Base-by-base conservation (phyloP, 1,140 invertebrate genomes). In the Saccostrea echinata region DNA sequence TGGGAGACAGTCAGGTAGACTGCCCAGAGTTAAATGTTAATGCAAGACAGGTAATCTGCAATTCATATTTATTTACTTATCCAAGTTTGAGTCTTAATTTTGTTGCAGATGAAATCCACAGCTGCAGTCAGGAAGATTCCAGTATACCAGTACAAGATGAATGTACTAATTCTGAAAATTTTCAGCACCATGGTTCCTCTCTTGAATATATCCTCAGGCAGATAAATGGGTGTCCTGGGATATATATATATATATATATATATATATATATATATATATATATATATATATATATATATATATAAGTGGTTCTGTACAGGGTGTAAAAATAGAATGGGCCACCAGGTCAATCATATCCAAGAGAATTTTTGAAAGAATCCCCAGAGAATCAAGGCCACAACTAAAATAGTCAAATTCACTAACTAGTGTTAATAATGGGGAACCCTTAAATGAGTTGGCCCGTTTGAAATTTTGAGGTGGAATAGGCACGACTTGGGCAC, bases 331-430 rank as follows among this genome's bases (percentile, higher is more conserved):
- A 55, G 4, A 82, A 52, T 55, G 53, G 55, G 86, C 86, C 11
- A 84, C 68, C 2, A 90, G 84, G 68, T 88, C 89, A 52, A 33
- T 90, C 30, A 76, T 90, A 18, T 90, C 84, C 12, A 84, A 76
- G 1, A 86, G 61, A 52, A 51, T 90, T 27, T 88, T 43, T 76
- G 43, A 86, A 27, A 84, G 71, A 33, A 88, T 90, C 21, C 57
- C 61, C 52, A 21, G 30, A 13, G 27, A 61, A 33, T 71, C 68
- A 21, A 71, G 82, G 76, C 86, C 84, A 52, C 35, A 68, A 12
- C 71, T 87, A 24, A 24, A 30, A 51, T 18, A 64, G 12, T 55
- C 86, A 1, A 53, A 21, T 8, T 57, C 35, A 21, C 33, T 87
- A 24, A 35, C 61, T 24, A 53, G 53, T 53, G 86, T 82, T 18